phyloP scores from a whole-genome alignment of 2,888 invertebrate genomes.

The Himalopsyche japonica region DNA sequence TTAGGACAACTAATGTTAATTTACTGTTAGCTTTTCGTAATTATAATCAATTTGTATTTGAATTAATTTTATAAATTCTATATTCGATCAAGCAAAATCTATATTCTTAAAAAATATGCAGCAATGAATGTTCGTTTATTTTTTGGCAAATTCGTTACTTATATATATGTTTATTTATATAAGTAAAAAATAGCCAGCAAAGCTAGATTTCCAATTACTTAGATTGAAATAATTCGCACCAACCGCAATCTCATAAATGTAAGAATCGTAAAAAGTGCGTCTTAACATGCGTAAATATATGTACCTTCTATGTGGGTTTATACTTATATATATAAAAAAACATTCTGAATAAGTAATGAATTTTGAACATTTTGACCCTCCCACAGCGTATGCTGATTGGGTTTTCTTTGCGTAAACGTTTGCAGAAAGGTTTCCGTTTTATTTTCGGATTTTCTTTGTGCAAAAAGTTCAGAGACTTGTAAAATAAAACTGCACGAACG shows the following conservation, averaged over 20 bases:
- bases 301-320: background rate
- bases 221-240: constrained; percentile 32
- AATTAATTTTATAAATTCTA: too few relatives aligned
- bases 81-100: too few relatives aligned
- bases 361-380: constrained; percentile 1
- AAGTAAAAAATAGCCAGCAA: background rate
- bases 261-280: constrained; percentile 33
- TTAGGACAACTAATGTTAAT: too few relatives aligned
- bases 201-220: constrained; percentile 31
- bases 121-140: background rate
- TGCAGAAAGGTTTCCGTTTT: background rate
- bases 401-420: background rate
- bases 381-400: constrained; percentile 1
- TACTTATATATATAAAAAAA: constrained; percentile 9
- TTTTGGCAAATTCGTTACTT: background rate
- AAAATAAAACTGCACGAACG: background rate
- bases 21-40: too few relatives aligned
- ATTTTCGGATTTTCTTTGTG: background rate
- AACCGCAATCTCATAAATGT: constrained; percentile 33
- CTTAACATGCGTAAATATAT: constrained; percentile 18
- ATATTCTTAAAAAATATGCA: too few relatives aligned
- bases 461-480: background rate
- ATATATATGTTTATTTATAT: background rate
- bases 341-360: constrained; percentile 6
- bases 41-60: too few relatives aligned